Percentiles rank a stretch among this genome's conserved stretches.
Evolutionary conservation across 2,888 invertebrate genomes (phyloP).

Genomic region (Ophioninae sp.): DNA sequence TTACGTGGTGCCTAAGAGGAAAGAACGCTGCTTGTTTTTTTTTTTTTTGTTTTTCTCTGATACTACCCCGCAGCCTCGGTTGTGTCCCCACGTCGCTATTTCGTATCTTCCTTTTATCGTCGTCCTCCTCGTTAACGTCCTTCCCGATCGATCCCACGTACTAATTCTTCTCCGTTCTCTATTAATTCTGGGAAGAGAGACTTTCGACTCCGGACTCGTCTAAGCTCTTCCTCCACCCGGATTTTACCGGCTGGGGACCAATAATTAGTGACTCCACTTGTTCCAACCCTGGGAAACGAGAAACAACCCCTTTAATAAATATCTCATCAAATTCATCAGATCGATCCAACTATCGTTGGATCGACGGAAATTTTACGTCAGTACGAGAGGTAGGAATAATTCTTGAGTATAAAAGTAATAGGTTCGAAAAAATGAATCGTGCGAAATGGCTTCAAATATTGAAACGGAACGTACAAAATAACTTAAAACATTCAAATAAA

Average conservation of each 20-base stretch:
- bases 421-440: too few species aligned
- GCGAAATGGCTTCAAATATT: too few species aligned
- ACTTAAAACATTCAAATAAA: too few species aligned
- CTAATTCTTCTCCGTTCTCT: conserved; percentile 12
- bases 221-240: conserved; percentile 28
- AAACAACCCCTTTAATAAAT: conserved; percentile 42
- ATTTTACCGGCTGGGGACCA: conserved; percentile 27
- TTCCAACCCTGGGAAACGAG: conserved; percentile 81
- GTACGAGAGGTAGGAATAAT: not conserved
- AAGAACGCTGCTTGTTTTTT: conserved; percentile 59
- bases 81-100: conserved; percentile 34
- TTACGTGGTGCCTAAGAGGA: conserved; percentile 66
- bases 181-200: conserved; percentile 16
- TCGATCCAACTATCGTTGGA: not conserved
- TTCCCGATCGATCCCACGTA: conserved; percentile 43
- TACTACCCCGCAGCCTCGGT: conserved; percentile 55
- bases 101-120: conserved; percentile 8
- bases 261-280: conserved; percentile 81
- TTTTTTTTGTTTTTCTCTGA: conserved; percentile 25
- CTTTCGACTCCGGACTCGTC: conserved; percentile 42
- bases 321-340: not conserved
- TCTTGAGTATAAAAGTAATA: too few species aligned
- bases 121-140: conserved; percentile 19
- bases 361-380: not conserved
- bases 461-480: too few species aligned